Conservation (phyloP, 1,140 invertebrate species). For the Eupristina koningsbergeri region DNA sequence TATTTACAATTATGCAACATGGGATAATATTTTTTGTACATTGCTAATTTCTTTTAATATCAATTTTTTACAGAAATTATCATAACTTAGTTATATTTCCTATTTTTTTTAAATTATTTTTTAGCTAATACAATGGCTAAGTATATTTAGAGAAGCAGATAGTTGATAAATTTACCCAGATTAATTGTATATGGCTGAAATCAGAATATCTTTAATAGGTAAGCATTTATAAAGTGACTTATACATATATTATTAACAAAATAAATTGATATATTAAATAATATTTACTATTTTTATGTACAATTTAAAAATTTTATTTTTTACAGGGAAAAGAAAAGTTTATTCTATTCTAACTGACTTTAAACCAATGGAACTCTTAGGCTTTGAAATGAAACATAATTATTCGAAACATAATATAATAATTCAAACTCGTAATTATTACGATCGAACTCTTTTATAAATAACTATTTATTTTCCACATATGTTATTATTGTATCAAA, state of each 20-base stretch:
- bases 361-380: conserved; percentile 56
- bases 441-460: conserved; percentile 59
- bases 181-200: conserved; percentile 59
- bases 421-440: conserved; percentile 57
- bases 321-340: conserved; percentile 56
- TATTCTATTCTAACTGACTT: conserved; percentile 58
- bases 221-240: conserved; percentile 20
- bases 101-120: conserved; percentile 38
- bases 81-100: background rate
- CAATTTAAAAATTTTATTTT: conserved; percentile 12
- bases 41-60: too few relatives aligned
- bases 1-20: too few relatives aligned
- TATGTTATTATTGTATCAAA: conserved; percentile 61
- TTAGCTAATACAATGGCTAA: conserved; percentile 61
- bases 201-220: conserved; percentile 58
- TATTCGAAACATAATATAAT: conserved; percentile 59
- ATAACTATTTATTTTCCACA: conserved; percentile 55
- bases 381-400: conserved; percentile 58
- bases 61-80: too few relatives aligned
- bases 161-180: conserved; percentile 53
- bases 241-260: too few relatives aligned
- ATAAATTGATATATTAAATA: too few relatives aligned
- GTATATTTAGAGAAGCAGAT: conserved; percentile 61
- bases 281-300: too few relatives aligned
- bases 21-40: too few relatives aligned